Evolutionary conservation across 1,140 invertebrate species (phyloP).

Genomic region (Drosophila erecta): DNA sequence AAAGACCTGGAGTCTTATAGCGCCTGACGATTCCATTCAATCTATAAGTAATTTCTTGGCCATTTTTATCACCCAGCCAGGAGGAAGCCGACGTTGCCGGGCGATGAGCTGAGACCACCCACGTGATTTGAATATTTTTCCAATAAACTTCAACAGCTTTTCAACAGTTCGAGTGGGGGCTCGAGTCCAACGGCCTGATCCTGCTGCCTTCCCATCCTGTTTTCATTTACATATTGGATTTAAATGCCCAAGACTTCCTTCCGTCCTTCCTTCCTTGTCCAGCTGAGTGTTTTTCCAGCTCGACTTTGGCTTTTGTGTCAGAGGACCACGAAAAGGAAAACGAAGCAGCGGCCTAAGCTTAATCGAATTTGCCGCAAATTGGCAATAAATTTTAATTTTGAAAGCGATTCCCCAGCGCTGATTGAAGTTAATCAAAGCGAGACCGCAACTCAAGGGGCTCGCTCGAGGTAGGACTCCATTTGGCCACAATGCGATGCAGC

Average conservation of each 20-base stretch:
- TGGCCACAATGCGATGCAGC: constrained; percentile 27
- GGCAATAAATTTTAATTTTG: constrained; percentile 84
- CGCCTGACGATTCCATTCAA: constrained; percentile 75
- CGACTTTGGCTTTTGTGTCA: constrained; percentile 22
- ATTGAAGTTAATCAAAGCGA: constrained; percentile 72
- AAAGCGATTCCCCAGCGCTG: constrained; percentile 62
- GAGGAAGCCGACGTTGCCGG: constrained; percentile 35
- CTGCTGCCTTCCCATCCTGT: constrained; percentile 21
- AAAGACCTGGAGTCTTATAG: constrained; percentile 9
- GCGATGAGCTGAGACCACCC: constrained; percentile 73
- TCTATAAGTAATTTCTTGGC: constrained; percentile 80
- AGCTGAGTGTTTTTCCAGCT: constrained; percentile 68
- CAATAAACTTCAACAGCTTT: constrained; percentile 84
- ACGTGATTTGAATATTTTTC: constrained; percentile 84
- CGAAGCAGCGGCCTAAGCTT: constrained; percentile 55
- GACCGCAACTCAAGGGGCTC: constrained; percentile 23
- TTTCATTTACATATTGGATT: constrained; percentile 82
- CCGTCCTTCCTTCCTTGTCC: constrained; percentile 41
- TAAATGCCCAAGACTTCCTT: constrained; percentile 65
- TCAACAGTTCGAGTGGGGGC: constrained; percentile 55
- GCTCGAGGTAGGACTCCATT: constrained; percentile 31
- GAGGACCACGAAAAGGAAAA: constrained; percentile 18
- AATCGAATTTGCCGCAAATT: constrained; percentile 84
- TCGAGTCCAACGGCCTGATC: constrained; percentile 16
- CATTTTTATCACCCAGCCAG: constrained; percentile 69